Base-by-base conservation (phyloP, 2,888 invertebrate species). In the Acanthococcus lagerstroemiae region DNA sequence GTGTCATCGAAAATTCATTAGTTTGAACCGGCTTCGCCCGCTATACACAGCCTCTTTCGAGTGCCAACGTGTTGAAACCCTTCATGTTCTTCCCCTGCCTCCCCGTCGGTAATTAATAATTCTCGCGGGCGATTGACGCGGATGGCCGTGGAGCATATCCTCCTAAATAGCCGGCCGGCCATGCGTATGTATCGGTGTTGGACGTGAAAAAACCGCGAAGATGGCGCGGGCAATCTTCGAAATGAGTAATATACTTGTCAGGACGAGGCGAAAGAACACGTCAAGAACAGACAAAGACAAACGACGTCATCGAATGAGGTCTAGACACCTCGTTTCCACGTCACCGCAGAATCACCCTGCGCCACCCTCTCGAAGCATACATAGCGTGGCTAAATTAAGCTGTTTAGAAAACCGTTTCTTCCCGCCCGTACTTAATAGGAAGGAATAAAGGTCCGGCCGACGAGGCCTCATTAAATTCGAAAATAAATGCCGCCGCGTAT, bases 181-280 rank as follows among this genome's bases (percentile, higher is more conserved):
- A 37, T 37, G 30, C 27, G 25, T 27, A 27, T 25, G 17, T 21
- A 45, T n/a, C 44, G 21, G 25, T 3, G 30, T 56, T 7, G 17
- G 46, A 37, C 46, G 56, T 22, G 21, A 19, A n/a, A 37, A 37
- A 37, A 37, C 37, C 56, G 56, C 45, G 44, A 37, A 37, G 37
- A 37, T 37, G 12, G n/a, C 37, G 37, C 12, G 12, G 12, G n/a
- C 12, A 15, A 9, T 37, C 26, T 58, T 46, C 54, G 50, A 52
- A 63, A 63, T 63, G 63, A 63, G 63, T 63, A 63, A 63, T 63
- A 63, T 63, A 63, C 63, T 63, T 63, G 63, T 63, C 63, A 63
- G 63, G 21, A 63, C 50, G 54, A 63, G 52, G 63, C 54, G 52
- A 63, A 63, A 63, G 63, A 63, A 63, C n/a, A 63, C 63, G 63